A percentile compares a stretch with the other conserved stretches of the same genome.
Conservation (phyloP, 37 sponge, comb jelly and placozoan genomes). For the Theonella swinhoei region DNA sequence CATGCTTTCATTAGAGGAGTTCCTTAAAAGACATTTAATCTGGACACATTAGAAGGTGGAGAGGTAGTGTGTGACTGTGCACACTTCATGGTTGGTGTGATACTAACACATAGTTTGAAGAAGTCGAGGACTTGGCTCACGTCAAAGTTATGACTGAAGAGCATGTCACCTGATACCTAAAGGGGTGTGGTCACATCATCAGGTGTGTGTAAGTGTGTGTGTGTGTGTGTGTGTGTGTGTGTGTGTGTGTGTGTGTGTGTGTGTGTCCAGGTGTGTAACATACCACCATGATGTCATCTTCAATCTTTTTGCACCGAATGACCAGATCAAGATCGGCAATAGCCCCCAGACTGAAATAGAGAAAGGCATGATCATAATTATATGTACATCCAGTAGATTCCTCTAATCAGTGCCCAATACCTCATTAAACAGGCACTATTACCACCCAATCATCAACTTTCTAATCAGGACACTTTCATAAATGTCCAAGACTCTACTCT, state of each 20-base stretch:
- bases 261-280: not conserved
- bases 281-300: constrained; percentile 90
- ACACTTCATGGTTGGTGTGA: not conserved
- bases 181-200: not conserved
- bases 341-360: constrained; percentile 62
- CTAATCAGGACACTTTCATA: not conserved
- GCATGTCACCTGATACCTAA: constrained; percentile 89
- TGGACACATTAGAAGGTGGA: no score
- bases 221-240: not conserved
- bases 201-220: not conserved
- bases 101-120: constrained; percentile 62
- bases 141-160: constrained; percentile 81
- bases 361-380: not conserved
- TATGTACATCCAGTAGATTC: not conserved
- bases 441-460: not conserved
- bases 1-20: no score
- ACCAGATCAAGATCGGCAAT: constrained; percentile 78
- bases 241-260: not conserved
- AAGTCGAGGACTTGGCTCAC: constrained; percentile 81
- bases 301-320: constrained; percentile 59
- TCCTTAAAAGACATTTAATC: no score
- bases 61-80: no score
- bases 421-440: not conserved
- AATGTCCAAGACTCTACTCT: not conserved
- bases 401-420: not conserved